Conservation (phyloP, 2,888 invertebrate species). For the Colostygia pectinataria region DNA sequence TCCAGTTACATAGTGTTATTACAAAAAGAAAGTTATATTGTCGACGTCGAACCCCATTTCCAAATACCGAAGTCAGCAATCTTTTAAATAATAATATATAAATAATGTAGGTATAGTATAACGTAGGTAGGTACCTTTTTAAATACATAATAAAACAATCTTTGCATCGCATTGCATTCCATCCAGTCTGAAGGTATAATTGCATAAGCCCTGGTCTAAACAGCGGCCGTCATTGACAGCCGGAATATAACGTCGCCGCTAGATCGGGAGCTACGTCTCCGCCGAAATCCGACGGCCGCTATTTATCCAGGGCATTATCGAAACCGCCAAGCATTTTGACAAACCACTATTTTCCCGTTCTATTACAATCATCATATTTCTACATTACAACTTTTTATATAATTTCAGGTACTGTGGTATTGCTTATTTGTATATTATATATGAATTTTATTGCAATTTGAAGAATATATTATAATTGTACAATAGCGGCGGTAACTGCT, state of each 20-base stretch:
- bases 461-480: slow-evolving; percentile 36
- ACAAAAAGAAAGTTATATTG: slow-evolving; percentile 17
- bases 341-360: slow-evolving; percentile 64
- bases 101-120: no score
- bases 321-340: slow-evolving; percentile 55
- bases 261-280: no score
- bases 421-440: slow-evolving; percentile 75
- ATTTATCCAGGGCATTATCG: slow-evolving; percentile 23
- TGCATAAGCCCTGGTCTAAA: slow-evolving; percentile 25
- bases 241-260: no score
- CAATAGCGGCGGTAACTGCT: slow-evolving; percentile 57
- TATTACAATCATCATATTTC: slow-evolving; percentile 55
- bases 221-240: neutral
- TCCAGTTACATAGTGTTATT: slow-evolving; percentile 20
- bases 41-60: slow-evolving; percentile 25
- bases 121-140: slow-evolving; percentile 38
- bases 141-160: slow-evolving; percentile 27
- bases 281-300: no score
- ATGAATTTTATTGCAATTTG: slow-evolving; percentile 54
- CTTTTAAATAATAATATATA: slow-evolving; percentile 31
- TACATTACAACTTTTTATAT: slow-evolving; percentile 57
- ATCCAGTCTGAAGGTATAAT: slow-evolving; percentile 40
- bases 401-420: slow-evolving; percentile 80
- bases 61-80: slow-evolving; percentile 24
- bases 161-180: slow-evolving; percentile 43